phyloP scores from a whole-genome alignment of 2,888 invertebrate genomes.

The Phengaris alcon region DNA sequence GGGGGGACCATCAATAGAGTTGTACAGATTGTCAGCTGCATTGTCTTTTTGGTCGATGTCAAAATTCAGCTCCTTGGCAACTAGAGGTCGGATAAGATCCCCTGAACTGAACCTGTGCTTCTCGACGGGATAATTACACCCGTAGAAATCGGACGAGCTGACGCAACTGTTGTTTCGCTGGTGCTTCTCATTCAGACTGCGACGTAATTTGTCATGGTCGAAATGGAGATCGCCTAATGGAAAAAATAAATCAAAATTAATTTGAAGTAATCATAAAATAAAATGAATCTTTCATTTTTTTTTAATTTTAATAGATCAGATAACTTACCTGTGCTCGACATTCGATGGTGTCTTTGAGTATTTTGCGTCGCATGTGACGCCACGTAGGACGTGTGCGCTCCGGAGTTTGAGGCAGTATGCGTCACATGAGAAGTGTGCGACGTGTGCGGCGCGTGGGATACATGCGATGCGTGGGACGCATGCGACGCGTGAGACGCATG shows the following conservation, averaged over 20 bases:
- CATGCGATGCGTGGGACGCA: constrained; percentile 34
- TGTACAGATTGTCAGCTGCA: constrained; percentile 61
- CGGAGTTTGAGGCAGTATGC: constrained; percentile 32
- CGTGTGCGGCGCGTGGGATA: constrained; percentile 35
- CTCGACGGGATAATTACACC: constrained; percentile 76
- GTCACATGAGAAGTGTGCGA: constrained; percentile 36
- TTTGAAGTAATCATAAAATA: neutral
- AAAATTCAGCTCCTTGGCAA: constrained; percentile 68
- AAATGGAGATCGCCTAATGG: constrained; percentile 67
- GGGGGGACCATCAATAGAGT: constrained; percentile 64
- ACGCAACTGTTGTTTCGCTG: constrained; percentile 77
- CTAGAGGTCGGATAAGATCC: constrained; percentile 68
- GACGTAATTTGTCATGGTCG: constrained; percentile 68
- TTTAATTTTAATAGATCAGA: no score
- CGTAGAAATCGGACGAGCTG: constrained; percentile 76
- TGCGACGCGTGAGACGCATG: constrained; percentile 37
- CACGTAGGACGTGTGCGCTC: constrained; percentile 31
- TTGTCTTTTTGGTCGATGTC: constrained; percentile 62
- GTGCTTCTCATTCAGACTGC: constrained; percentile 75
- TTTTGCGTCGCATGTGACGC: constrained; percentile 47
- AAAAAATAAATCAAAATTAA: neutral
- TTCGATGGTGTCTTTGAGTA: constrained; percentile 60
- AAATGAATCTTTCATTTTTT: no score
- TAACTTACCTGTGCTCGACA: constrained; percentile 66
- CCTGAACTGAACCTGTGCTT: constrained; percentile 75